These are phyloP conservation scores for Platycheirus albimanus DNA, from an alignment of 2,888 invertebrate genomes.

Conservation along the genomic window DNA sequence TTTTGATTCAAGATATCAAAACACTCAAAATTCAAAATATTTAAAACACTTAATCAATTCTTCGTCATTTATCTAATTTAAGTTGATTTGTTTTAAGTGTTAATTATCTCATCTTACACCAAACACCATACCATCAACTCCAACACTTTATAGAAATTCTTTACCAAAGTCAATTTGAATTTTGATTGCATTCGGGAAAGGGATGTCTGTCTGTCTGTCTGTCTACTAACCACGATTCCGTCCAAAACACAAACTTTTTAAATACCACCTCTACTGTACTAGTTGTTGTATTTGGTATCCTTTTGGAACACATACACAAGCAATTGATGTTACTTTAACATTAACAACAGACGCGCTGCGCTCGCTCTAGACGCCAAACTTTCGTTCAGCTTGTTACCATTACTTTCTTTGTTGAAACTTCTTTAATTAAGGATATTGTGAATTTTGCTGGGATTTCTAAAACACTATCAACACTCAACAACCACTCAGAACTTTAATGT, in stretches of 20 bases:
- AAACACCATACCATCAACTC: not conserved
- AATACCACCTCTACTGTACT: not conserved
- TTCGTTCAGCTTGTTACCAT: constrained; percentile 61
- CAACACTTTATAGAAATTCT: not conserved
- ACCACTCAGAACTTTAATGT: constrained; percentile 72
- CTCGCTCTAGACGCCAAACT: constrained; percentile 43
- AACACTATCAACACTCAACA: constrained; percentile 70
- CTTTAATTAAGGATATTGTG: constrained; percentile 74
- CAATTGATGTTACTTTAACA: not conserved
- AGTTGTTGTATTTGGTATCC: not conserved
- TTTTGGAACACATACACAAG: not conserved
- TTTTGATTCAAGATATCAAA: too few species aligned
- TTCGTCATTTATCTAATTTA: too few species aligned
- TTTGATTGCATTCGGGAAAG: not conserved
- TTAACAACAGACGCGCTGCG: constrained; percentile 43
- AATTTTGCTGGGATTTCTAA: constrained; percentile 61
- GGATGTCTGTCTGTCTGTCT: too few species aligned
- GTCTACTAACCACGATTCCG: not conserved
- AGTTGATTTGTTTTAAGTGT: not conserved
- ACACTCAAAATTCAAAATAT: too few species aligned
- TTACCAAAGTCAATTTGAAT: not conserved
- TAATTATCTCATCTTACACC: too few species aligned
- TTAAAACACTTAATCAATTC: too few species aligned
- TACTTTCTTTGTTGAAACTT: constrained; percentile 61
- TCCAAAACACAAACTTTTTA: constrained; percentile 8